Conservation (phyloP, 2,113 vertebrate genomes). For the Callospermophilus lateralis region DNA sequence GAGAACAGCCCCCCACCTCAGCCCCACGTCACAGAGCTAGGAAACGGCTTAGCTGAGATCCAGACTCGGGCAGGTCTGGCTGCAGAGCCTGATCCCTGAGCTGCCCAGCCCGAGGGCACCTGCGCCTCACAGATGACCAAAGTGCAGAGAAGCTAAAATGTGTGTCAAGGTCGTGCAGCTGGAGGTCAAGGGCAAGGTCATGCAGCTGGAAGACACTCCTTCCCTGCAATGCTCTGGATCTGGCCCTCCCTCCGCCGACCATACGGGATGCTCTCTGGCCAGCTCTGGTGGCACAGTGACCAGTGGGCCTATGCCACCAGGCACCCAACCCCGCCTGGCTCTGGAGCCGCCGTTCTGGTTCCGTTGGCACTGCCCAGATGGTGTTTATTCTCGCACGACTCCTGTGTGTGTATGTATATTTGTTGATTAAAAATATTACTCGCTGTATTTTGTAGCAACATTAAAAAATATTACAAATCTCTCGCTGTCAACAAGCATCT, state of each 20-base stretch:
- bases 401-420: constrained; percentile 77
- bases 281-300: background rate
- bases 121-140: background rate
- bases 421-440: constrained; percentile 81
- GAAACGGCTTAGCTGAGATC: background rate
- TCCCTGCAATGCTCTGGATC: background rate
- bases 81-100: background rate
- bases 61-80: background rate
- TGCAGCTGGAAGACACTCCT: background rate
- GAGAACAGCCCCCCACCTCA: background rate
- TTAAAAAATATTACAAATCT: constrained; percentile 66
- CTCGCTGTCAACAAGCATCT: constrained; percentile 50
- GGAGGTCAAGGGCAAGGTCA: background rate
- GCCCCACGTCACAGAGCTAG: background rate
- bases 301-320: background rate
- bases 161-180: background rate
- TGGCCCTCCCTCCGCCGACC: background rate
- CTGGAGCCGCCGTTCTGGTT: constrained; percentile 58
- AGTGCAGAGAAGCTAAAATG: background rate
- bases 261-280: background rate
- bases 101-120: background rate
- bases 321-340: constrained; percentile 6
- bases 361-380: constrained; percentile 76
- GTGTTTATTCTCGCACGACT: constrained; percentile 79
- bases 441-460: constrained; percentile 79